Evolutionary conservation across 2,113 vertebrate genomes (phyloP).

Genomic region (Sterrhoptilus dennistouni): DNA sequence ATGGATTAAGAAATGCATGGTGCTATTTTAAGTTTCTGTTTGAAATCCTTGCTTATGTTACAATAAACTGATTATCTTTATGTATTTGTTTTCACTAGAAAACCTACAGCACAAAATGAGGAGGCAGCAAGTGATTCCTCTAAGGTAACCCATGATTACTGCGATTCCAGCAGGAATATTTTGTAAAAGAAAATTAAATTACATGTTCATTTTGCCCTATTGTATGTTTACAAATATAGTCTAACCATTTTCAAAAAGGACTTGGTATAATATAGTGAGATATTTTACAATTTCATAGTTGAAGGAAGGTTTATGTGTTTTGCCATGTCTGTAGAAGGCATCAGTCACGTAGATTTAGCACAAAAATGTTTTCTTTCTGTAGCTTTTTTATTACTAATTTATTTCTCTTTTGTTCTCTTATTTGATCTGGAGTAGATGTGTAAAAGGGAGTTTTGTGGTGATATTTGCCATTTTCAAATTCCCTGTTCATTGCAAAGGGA

Average conservation of each 20-base stretch:
- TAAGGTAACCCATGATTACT: constrained; percentile 63
- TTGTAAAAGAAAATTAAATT: not conserved
- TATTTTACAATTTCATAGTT: not conserved
- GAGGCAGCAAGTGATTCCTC: not conserved
- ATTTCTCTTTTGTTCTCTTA: not conserved
- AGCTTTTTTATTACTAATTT: not conserved
- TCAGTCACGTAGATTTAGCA: not conserved
- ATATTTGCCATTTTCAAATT: not conserved
- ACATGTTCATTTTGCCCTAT: not conserved
- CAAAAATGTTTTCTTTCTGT: not conserved
- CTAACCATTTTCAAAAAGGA: not conserved
- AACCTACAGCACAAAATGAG: constrained; percentile 51
- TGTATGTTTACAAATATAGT: not conserved
- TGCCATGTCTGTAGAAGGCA: not conserved
- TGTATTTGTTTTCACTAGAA: constrained; percentile 41
- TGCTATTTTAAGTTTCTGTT: not conserved
- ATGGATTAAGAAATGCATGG: not conserved
- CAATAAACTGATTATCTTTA: not conserved
- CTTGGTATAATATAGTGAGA: not conserved
- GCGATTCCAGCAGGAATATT: not conserved
- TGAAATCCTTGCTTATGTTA: not conserved
- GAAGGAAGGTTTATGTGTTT: not conserved
- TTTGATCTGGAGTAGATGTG: not conserved
- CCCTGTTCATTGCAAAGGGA: not conserved
- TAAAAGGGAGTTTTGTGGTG: not conserved